phyloP scores from a whole-genome alignment of 2,888 invertebrate genomes.

The Gnatocerus cornutus region DNA sequence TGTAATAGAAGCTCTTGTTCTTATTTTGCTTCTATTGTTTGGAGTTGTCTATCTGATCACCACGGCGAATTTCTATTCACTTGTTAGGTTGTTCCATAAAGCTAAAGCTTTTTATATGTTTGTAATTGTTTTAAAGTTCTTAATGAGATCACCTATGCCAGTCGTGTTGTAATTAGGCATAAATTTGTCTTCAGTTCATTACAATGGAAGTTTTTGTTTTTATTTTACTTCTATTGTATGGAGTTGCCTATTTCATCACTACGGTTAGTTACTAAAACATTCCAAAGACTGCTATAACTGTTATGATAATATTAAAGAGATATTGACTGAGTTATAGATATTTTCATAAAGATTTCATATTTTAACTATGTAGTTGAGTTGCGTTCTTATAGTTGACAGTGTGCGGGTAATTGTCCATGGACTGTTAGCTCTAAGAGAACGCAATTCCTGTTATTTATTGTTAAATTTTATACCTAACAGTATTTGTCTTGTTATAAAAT shows the following conservation, averaged over 20 bases:
- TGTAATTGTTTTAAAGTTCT: conserved; percentile 85
- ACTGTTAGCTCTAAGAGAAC: too few relatives aligned
- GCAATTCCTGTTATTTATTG: neutral
- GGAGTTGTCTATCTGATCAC: too few relatives aligned
- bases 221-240: conserved; percentile 79
- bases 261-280: conserved; percentile 44
- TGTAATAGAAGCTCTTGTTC: too few relatives aligned
- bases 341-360: neutral
- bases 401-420: too few relatives aligned
- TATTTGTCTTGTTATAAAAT: conserved; percentile 5
- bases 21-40: too few relatives aligned
- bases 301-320: too few relatives aligned
- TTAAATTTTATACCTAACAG: neutral
- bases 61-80: too few relatives aligned
- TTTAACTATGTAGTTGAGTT: neutral
- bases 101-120: conserved; percentile 77
- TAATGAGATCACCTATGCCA: conserved; percentile 89
- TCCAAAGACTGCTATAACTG: too few relatives aligned
- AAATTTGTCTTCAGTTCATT: conserved; percentile 92
- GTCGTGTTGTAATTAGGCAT: conserved; percentile 99
- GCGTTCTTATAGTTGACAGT: conserved; percentile 1
- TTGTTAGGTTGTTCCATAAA: conserved; percentile 75
- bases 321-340: neutral
- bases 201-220: conserved; percentile 86
- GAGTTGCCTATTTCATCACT: conserved; percentile 75